Conservation (phyloP, 2,113 vertebrate species). For the Sitta europaea region DNA sequence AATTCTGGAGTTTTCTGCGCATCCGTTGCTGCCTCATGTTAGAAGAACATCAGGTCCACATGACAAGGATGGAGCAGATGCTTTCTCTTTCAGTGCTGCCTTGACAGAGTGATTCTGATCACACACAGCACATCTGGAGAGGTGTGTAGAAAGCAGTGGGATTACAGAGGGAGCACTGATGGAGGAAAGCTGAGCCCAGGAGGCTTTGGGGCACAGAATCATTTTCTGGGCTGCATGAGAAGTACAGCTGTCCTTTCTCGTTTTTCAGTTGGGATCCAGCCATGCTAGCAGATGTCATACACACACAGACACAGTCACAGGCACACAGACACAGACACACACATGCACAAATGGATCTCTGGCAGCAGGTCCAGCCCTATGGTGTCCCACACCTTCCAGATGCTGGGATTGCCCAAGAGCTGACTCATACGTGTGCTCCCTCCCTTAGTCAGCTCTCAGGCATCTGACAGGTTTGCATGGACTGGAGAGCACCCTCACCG, state of each 20-base stretch:
- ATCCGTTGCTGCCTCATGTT: neutral
- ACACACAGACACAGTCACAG: no score
- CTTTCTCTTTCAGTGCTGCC: neutral
- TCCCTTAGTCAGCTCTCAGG: neutral
- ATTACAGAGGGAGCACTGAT: neutral
- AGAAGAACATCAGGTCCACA: neutral
- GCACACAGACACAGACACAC: neutral
- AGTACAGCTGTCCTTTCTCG: neutral
- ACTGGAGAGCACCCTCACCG: neutral
- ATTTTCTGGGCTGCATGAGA: neutral
- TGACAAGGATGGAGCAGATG: neutral
- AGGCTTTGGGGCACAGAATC: rapidly evolving
- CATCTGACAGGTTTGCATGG: neutral
- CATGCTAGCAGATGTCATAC: neutral
- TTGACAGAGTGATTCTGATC: neutral
- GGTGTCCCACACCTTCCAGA: neutral
- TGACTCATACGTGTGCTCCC: neutral
- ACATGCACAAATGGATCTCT: neutral
- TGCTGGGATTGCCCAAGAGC: rapidly evolving
- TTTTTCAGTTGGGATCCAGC: neutral
- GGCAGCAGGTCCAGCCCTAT: neutral
- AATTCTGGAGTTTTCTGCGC: neutral
- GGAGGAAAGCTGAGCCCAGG: neutral
- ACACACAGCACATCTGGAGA: rapidly evolving
- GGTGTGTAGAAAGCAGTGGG: neutral